phyloP scores from a whole-genome alignment of 2,797 vertebrate genomes.

The Dromococcyx pavoninus region DNA sequence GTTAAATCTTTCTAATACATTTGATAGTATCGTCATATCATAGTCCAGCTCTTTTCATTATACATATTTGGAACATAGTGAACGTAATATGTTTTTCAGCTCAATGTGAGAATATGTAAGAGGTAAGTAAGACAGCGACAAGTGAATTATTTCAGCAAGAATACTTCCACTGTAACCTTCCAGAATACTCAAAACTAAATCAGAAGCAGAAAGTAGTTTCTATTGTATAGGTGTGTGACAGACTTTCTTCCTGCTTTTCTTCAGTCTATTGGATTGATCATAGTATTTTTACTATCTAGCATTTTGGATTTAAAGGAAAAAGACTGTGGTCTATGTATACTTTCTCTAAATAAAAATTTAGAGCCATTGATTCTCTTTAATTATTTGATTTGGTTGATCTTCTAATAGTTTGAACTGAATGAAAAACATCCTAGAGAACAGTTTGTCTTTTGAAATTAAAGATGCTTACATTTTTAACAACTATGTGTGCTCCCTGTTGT shows the following conservation, averaged over 20 bases:
- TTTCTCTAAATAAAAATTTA: neutral
- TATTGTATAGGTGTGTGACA: neutral
- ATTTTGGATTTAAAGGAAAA: neutral
- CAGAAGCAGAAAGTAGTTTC: neutral
- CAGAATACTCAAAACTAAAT: neutral
- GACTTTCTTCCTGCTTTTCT: neutral
- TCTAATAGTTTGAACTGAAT: neutral
- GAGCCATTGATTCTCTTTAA: neutral
- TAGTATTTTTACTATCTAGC: neutral
- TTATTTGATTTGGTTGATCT: neutral
- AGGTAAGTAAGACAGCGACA: slow-evolving; percentile 37
- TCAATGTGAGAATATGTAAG: neutral
- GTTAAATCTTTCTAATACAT: slow-evolving; percentile 37
- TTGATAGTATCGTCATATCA: slow-evolving; percentile 9
- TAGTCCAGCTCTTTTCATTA: neutral
- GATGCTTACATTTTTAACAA: neutral
- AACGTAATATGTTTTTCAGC: slow-evolving; percentile 13
- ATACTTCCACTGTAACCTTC: neutral
- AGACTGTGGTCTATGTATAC: neutral
- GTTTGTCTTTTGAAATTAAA: neutral
- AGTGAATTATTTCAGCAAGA: slow-evolving; percentile 35
- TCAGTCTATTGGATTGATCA: neutral
- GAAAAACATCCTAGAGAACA: neutral
- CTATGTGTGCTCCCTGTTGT: neutral
- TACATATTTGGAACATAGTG: neutral